Evolutionary conservation across 2,888 invertebrate genomes (phyloP).

Genomic region (Lottia scabra): DNA sequence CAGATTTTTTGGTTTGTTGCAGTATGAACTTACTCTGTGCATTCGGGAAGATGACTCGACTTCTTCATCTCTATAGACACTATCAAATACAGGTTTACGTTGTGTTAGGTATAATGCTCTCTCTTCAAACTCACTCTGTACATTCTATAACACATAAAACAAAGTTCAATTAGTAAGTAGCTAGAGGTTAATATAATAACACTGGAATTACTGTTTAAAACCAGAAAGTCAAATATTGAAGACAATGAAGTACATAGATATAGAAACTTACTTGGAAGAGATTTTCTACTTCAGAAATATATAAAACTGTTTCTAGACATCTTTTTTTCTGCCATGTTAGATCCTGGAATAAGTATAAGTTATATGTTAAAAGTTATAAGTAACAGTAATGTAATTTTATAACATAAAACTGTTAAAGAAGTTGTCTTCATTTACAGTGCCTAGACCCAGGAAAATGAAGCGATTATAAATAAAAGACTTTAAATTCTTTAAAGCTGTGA

Average conservation of each 20-base stretch:
- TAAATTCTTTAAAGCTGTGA: too few species aligned
- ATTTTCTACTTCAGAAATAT: slow-evolving; percentile 58
- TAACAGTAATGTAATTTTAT: too few species aligned
- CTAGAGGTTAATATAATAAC: too few species aligned
- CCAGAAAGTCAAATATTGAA: not conserved
- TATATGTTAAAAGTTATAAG: too few species aligned
- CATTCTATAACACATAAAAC: slow-evolving; percentile 43
- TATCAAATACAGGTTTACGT: slow-evolving; percentile 52
- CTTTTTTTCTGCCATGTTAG: slow-evolving; percentile 55
- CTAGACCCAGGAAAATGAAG: too few species aligned
- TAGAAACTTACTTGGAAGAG: slow-evolving; percentile 49
- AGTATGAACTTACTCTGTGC: slow-evolving; percentile 42
- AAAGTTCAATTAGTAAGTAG: not conserved
- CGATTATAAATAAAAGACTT: too few species aligned
- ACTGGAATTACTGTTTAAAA: not conserved
- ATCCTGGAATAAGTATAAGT: slow-evolving; percentile 39
- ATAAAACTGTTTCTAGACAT: slow-evolving; percentile 55
- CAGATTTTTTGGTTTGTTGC: too few species aligned
- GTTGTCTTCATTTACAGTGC: too few species aligned
- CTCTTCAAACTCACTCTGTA: slow-evolving; percentile 57
- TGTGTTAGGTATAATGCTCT: slow-evolving; percentile 52
- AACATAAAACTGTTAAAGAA: too few species aligned
- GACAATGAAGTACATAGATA: not conserved
- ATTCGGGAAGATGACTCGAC: slow-evolving; percentile 48
- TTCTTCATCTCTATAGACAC: slow-evolving; percentile 51